Evolutionary conservation across 2,797 vertebrate species (phyloP), one percentile per base, ranked within the genome.

Genomic region (Peromyscus aztecus): DNA sequence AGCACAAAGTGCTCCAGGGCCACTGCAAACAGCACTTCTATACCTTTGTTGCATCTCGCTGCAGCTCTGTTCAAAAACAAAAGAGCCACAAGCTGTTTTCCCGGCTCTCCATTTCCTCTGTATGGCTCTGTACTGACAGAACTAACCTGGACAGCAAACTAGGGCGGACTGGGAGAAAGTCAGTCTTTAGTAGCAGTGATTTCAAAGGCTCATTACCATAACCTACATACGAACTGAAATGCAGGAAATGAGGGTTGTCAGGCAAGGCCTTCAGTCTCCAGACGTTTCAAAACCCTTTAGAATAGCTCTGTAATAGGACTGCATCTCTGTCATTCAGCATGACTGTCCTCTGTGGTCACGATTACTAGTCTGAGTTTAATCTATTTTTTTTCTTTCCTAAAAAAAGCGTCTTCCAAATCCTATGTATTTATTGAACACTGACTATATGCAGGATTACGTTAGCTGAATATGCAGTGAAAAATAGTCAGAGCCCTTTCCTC

Each of bases 1-100:
- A 99, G 98, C 59, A 99, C 99, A 94, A 99, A 99, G 90, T 99
- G 99, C 81, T 99, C 99, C 94, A 99, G 88, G 24, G 99, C 99
- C 91, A 99, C 99, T 0, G 99, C 99, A 90, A 99, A 99, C 76
- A 99, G 98, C 37, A 99, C 99, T 94, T 99, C 99, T 27, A 99
- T 99, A 91, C 99, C 99, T 98, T 99, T 99, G 98, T 99, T 99
- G 97, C 99, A 99, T 95, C 99, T 99, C 12, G 99, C 99, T n/a
- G 99, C 99, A 90, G 99, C 99, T 98, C 99, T 99, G 69, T 0
- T n/a, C 2, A 52, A 63, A 63, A 40, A 21, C 4, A 84, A 71
- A 91, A 91, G 84, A 57, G 0, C 13, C 59, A 21, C 9, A 23
- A 71, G 34, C 97, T 94, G 94, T 69, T 91, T 65, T 89, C 40